Base-by-base conservation (phyloP, 1,140 invertebrate species). In the Phymastichus coffea region DNA sequence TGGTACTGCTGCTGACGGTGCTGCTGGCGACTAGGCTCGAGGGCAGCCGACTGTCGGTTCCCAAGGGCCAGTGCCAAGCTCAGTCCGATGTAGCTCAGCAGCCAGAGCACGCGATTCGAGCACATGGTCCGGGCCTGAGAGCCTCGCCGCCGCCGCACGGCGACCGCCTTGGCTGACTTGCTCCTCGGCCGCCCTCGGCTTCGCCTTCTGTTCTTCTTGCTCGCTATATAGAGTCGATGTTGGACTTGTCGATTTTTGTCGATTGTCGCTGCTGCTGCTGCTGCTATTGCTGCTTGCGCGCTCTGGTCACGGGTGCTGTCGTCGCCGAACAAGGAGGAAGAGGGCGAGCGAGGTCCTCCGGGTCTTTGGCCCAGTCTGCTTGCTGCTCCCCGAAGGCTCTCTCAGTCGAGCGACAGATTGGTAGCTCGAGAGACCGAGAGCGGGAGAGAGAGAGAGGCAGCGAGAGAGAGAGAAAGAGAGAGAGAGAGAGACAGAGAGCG, bases 61-160 rank as follows among this genome's bases (percentile, higher is more conserved):
- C 26, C 57, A 15, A 60, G 20, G 1, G 46, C 33, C 40, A 61
- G 40, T 10, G 57, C 63, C 12, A 64, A 14, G 41, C 57, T 53
- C 3, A 61, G 14, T 33, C 51, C 38, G 10, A 61, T 8, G 26
- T 53, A 64, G 25, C 63, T 61, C 26, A 61, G 30, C 2, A 64
- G 28, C 46, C 57, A 64, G 10, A 64, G 10, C 8, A 62, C 4
- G 15, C 35, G 25, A 44, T 49, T 63, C 47, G 52, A 57, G 57
- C 10, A 49, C 15, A 22, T 44, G 41, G 25, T 14, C 41, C n/a
- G 41, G 22, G 3, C n/a, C 12, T 25, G 12, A 19, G 22, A 8
- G 41, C 19, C 25, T 20, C 22, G 8, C 17, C 40, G n/a, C 40
- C 19, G 10, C n/a, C n/a, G 12, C 12, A 14, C 41, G 19, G 15